These are phyloP conservation scores for Agriopis marginaria DNA, from an alignment of 2,888 invertebrate genomes.

Conservation along the genomic window DNA sequence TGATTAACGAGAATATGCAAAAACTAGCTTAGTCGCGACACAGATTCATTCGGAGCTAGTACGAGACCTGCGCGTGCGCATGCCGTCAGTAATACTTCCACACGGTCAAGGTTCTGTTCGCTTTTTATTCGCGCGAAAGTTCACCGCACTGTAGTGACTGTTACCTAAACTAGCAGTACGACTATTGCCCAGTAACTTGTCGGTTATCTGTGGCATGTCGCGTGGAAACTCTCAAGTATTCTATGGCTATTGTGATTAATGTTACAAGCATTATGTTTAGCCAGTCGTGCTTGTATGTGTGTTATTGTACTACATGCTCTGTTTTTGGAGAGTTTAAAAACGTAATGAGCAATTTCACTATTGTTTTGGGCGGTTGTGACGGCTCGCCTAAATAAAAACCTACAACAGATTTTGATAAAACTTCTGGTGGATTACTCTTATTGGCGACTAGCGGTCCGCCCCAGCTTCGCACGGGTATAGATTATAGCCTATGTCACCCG, in stretches of 20 bases:
- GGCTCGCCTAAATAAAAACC: neutral
- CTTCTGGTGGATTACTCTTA: no score
- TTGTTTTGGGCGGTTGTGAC: constrained; percentile 3
- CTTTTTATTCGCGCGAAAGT: constrained; percentile 76
- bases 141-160: constrained; percentile 65
- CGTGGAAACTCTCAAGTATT: constrained; percentile 1
- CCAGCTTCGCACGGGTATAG: no score
- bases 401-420: neutral
- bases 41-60: constrained; percentile 26
- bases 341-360: constrained; percentile 17
- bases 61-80: constrained; percentile 14
- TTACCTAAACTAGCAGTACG: constrained; percentile 37
- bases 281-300: constrained; percentile 17
- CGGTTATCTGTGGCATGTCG: neutral
- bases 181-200: constrained; percentile 15
- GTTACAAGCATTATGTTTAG: constrained; percentile 26
- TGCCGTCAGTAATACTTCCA: constrained; percentile 45
- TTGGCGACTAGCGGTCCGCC: no score
- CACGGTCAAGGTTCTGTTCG: constrained; percentile 83
- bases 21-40: constrained; percentile 20
- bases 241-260: constrained; percentile 30
- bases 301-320: constrained; percentile 5
- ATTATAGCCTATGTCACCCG: no score
- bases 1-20: constrained; percentile 13
- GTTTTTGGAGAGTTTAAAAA: constrained; percentile 9